A percentile compares a stretch with the other conserved stretches of the same genome.
phyloP scores from a whole-genome alignment of 2,888 invertebrate species.

The Cryptocheilus praepositus region DNA sequence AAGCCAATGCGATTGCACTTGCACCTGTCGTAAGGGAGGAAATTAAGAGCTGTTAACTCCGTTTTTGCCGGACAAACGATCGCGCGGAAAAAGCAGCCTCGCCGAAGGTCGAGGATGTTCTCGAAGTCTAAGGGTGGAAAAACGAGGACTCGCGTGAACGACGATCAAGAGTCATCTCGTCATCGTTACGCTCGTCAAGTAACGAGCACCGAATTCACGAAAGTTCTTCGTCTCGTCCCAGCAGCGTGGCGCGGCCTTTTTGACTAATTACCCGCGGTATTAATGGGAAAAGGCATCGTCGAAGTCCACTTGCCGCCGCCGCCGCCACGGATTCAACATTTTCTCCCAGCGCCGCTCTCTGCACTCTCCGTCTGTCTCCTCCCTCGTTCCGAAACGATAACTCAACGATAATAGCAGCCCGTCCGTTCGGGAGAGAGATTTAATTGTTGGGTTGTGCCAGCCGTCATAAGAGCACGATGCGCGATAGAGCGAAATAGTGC shows the following conservation, averaged over 20 bases:
- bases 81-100: not conserved
- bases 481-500: slow-evolving; percentile 53
- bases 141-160: not conserved
- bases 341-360: slow-evolving; percentile 10
- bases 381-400: slow-evolving; percentile 62
- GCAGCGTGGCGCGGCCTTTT: not conserved
- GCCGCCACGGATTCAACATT: slow-evolving; percentile 15
- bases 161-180: slow-evolving; percentile 13
- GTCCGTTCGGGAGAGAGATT: slow-evolving; percentile 64
- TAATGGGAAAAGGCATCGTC: slow-evolving; percentile 53
- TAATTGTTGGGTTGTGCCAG: slow-evolving; percentile 69
- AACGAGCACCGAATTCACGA: not conserved
- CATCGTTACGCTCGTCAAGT: slow-evolving; percentile 2
- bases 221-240: not conserved
- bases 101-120: too few relatives aligned
- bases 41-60: not conserved
- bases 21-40: not conserved
- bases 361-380: not conserved
- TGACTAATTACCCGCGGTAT: slow-evolving; percentile 60
- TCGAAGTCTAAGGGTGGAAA: not conserved
- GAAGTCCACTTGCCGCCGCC: not conserved
- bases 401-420: slow-evolving; percentile 69
- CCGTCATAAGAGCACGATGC: slow-evolving; percentile 61
- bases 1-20: not conserved
- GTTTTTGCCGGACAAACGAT: not conserved